These are phyloP conservation scores for Orcinus orca DNA, from an alignment of 2,113 vertebrate genomes.

Conservation along the genomic window DNA sequence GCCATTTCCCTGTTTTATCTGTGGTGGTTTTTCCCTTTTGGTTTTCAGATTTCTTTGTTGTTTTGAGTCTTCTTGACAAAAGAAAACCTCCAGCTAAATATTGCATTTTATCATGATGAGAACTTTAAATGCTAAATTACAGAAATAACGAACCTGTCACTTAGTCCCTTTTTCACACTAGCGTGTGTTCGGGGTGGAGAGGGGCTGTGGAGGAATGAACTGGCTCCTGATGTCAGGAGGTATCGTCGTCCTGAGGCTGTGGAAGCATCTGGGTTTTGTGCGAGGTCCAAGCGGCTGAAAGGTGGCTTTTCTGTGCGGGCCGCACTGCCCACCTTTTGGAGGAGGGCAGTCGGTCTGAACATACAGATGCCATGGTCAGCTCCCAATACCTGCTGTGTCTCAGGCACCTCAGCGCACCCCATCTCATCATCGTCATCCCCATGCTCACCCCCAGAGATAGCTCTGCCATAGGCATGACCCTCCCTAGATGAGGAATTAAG, in stretches of 20 bases:
- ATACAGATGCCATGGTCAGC: accelerated
- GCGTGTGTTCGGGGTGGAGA: not conserved
- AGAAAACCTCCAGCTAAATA: not conserved
- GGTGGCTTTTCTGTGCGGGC: not conserved
- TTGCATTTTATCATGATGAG: not conserved
- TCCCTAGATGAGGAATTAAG: not conserved
- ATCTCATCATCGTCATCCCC: not conserved
- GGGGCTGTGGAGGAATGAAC: not conserved
- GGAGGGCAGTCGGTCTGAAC: not conserved
- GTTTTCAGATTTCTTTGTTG: not conserved
- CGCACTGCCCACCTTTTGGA: accelerated
- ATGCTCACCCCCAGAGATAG: not conserved
- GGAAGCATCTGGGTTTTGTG: not conserved
- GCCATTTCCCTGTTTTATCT: not conserved
- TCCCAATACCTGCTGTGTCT: not conserved
- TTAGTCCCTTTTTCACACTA: not conserved
- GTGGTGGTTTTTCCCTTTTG: not conserved
- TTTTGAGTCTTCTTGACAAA: not conserved
- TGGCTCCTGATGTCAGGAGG: not conserved
- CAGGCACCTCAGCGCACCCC: not conserved
- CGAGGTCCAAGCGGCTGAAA: not conserved
- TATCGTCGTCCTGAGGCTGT: not conserved
- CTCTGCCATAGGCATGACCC: not conserved
- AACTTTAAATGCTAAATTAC: not conserved
- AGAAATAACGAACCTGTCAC: not conserved